phyloP scores from a whole-genome alignment of 2,888 invertebrate species.

The Opisthograptis luteolata region DNA sequence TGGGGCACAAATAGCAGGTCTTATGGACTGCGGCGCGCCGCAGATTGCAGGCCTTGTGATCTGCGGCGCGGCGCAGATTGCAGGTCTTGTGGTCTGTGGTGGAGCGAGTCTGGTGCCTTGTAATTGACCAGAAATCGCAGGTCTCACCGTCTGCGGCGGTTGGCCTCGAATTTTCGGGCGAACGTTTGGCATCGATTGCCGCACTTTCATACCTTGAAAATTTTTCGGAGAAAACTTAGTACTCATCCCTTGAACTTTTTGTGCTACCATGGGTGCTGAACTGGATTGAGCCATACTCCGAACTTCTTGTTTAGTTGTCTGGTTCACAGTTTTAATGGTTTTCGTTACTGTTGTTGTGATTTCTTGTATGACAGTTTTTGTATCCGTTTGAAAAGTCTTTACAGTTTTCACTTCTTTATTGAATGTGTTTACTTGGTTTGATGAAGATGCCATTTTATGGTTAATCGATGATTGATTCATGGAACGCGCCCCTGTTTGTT shows the following conservation, averaged over 20 bases:
- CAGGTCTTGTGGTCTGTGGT: conserved; percentile 45
- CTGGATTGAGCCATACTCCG: conserved; percentile 52
- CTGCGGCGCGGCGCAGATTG: conserved; percentile 30
- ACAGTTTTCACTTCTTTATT: conserved; percentile 71
- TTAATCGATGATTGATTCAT: conserved; percentile 41
- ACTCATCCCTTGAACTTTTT: conserved; percentile 53
- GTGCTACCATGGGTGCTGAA: conserved; percentile 42
- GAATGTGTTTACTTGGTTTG: conserved; percentile 62
- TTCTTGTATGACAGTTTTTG: conserved; percentile 75
- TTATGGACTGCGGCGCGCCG: too few species aligned
- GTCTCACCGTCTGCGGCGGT: conserved; percentile 37
- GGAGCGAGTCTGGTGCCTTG: conserved; percentile 42
- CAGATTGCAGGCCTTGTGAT: conserved; percentile 40
- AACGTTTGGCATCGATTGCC: conserved; percentile 50
- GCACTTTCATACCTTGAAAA: conserved; percentile 57
- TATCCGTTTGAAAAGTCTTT: conserved; percentile 72
- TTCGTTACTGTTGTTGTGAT: conserved; percentile 79
- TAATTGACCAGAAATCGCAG: conserved; percentile 33
- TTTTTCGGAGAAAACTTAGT: conserved; percentile 48
- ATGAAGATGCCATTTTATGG: conserved; percentile 52
- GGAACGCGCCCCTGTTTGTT: conserved; percentile 1
- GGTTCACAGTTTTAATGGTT: conserved; percentile 76
- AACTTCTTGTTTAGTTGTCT: conserved; percentile 67
- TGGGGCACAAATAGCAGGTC: conserved; percentile 28
- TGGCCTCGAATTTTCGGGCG: conserved; percentile 38